Percentiles rank a stretch among this genome's conserved stretches.
These are phyloP conservation scores for Shargacucullia verbasci DNA, from an alignment of 2,888 invertebrate genomes.

Conservation along the genomic window DNA sequence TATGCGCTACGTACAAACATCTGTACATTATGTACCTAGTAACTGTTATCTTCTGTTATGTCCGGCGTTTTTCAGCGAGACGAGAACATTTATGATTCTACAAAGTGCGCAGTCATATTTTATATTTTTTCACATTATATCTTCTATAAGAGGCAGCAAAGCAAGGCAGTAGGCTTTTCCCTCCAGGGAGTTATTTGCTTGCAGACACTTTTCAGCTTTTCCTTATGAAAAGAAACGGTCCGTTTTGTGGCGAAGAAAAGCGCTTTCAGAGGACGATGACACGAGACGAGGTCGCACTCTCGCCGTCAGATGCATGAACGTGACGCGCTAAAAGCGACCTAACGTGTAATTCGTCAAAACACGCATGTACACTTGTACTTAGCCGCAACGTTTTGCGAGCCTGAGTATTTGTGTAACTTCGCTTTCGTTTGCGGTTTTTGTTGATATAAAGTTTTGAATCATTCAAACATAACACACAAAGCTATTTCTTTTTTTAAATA, in stretches of 20 bases:
- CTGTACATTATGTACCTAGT: conserved; percentile 15
- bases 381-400: conserved; percentile 32
- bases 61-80: conserved; percentile 27
- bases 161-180: conserved; percentile 87
- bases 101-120: conserved; percentile 72
- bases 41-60: conserved; percentile 17
- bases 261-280: conserved; percentile 89
- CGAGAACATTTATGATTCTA: conserved; percentile 60
- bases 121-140: conserved; percentile 81
- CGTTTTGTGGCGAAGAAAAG: conserved; percentile 88
- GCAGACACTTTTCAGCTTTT: conserved; percentile 89
- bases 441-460: conserved; percentile 22
- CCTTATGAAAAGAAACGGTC: conserved; percentile 89
- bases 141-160: conserved; percentile 77
- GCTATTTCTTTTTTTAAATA: too few species aligned
- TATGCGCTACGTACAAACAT: conserved; percentile 12
- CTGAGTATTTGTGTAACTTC: conserved; percentile 34
- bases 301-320: conserved; percentile 83
- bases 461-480: not conserved
- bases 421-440: conserved; percentile 23
- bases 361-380: conserved; percentile 62
- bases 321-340: conserved; percentile 84
- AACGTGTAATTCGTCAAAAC: conserved; percentile 85
- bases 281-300: conserved; percentile 87
- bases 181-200: conserved; percentile 88